These are phyloP conservation scores for Hydroisotoma schaefferi DNA, from an alignment of 2,888 invertebrate species.

Conservation along the genomic window DNA sequence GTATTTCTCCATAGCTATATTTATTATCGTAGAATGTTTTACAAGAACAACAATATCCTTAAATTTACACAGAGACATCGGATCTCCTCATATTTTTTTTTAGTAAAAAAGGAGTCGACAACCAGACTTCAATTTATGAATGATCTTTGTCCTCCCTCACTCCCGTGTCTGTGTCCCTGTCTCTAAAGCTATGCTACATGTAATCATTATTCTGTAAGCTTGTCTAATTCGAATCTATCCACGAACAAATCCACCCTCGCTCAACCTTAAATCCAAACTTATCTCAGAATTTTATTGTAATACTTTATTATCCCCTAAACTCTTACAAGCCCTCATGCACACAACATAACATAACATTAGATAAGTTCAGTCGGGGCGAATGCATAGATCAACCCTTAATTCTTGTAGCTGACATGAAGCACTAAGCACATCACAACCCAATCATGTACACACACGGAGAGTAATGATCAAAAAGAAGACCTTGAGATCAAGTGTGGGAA, in stretches of 20 bases:
- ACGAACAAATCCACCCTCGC: not conserved
- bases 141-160: conserved; percentile 7
- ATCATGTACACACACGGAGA: not conserved
- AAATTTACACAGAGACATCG: conserved; percentile 16
- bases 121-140: conserved; percentile 13
- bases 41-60: too few species aligned
- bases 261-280: not conserved
- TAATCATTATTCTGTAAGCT: not conserved
- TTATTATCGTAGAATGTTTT: not conserved
- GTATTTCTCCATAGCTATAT: not conserved
- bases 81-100: conserved; percentile 37
- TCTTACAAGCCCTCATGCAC: too few species aligned
- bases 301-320: too few species aligned
- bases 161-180: not conserved
- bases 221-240: not conserved
- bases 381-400: not conserved
- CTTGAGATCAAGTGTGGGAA: conserved; percentile 45
- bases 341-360: too few species aligned
- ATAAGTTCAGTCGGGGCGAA: too few species aligned
- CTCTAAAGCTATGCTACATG: not conserved
- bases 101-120: conserved; percentile 43
- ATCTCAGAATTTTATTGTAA: not conserved
- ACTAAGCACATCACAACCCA: too few species aligned
- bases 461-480: conserved; percentile 21
- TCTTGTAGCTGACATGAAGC: not conserved